Conservation (phyloP, 2,797 vertebrate species). For the Epinephelus coioides region DNA sequence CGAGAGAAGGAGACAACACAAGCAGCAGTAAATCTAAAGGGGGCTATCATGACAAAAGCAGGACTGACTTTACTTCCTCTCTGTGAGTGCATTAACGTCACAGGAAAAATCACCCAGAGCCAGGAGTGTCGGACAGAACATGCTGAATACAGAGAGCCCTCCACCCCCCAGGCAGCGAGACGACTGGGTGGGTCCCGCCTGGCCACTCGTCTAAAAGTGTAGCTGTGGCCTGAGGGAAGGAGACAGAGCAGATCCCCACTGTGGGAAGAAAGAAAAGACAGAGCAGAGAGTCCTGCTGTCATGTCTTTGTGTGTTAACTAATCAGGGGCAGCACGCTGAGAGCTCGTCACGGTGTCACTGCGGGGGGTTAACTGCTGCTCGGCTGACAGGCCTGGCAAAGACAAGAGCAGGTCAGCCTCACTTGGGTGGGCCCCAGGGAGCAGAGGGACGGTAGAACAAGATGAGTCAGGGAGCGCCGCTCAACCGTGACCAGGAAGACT, state of each 20-base stretch:
- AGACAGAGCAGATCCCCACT: conserved; percentile 55
- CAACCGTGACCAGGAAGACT: neutral
- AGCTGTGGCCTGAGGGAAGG: conserved; percentile 44
- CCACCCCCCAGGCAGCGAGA: conserved; percentile 4
- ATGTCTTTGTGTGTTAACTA: conserved; percentile 80
- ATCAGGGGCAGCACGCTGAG: conserved; percentile 67
- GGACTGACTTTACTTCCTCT: conserved; percentile 66
- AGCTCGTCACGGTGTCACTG: conserved; percentile 67
- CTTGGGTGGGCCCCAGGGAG: conserved; percentile 62
- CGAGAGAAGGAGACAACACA: conserved; percentile 16
- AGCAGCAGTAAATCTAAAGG: conserved; percentile 43
- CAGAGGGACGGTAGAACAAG: conserved; percentile 14
- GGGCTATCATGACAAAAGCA: conserved; percentile 45
- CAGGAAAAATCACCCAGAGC: conserved; percentile 61
- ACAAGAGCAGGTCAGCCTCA: conserved; percentile 18
- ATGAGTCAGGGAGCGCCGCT: conserved; percentile 21
- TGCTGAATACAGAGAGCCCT: conserved; percentile 38
- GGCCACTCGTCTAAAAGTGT: conserved; percentile 33
- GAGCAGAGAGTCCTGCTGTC: conserved; percentile 62
- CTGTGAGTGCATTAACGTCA: conserved; percentile 65
- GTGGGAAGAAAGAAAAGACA: conserved; percentile 51
- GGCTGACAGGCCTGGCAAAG: conserved; percentile 29
- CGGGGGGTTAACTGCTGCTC: conserved; percentile 60
- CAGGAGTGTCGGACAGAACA: conserved; percentile 39
- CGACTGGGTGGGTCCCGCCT: conserved; percentile 56